A percentile compares a stretch with the other conserved stretches of the same genome.
Evolutionary conservation across 2,113 vertebrate species (phyloP).

Genomic region (Eubucco bourcierii): DNA sequence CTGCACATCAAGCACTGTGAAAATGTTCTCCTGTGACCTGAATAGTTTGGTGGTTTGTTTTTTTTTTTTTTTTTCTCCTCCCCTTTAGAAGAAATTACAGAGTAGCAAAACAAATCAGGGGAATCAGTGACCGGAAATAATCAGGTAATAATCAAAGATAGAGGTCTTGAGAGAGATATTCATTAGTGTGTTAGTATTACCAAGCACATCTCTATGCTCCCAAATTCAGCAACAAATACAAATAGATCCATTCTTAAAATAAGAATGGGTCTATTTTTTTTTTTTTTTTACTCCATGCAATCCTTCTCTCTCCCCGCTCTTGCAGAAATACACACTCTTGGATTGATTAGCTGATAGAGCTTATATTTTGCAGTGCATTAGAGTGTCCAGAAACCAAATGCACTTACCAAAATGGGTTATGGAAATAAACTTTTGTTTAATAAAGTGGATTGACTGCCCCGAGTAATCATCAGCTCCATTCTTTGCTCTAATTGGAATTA

Average conservation of each 20-base stretch:
- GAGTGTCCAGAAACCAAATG: neutral
- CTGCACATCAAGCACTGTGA: neutral
- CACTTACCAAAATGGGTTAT: neutral
- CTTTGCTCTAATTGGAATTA: neutral
- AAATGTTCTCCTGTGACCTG: neutral
- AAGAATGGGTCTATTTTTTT: no score
- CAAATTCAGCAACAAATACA: constrained; percentile 44
- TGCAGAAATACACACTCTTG: constrained; percentile 68
- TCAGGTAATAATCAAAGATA: neutral
- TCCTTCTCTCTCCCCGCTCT: constrained; percentile 78
- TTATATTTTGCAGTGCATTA: neutral
- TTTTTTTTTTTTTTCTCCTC: neutral
- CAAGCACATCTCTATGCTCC: neutral
- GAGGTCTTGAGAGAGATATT: neutral
- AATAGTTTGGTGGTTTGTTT: neutral
- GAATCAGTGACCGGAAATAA: neutral
- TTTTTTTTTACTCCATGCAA: constrained; percentile 62
- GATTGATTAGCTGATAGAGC: constrained; percentile 77
- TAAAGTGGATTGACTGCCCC: neutral
- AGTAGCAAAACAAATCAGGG: neutral
- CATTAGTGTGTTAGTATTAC: neutral
- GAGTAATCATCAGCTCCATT: neutral
- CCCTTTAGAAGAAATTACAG: neutral
- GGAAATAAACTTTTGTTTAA: neutral
- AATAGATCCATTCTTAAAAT: constrained; percentile 71